phyloP scores from a whole-genome alignment of 2,797 vertebrate species.

The Gymnoscopelus braueri region DNA sequence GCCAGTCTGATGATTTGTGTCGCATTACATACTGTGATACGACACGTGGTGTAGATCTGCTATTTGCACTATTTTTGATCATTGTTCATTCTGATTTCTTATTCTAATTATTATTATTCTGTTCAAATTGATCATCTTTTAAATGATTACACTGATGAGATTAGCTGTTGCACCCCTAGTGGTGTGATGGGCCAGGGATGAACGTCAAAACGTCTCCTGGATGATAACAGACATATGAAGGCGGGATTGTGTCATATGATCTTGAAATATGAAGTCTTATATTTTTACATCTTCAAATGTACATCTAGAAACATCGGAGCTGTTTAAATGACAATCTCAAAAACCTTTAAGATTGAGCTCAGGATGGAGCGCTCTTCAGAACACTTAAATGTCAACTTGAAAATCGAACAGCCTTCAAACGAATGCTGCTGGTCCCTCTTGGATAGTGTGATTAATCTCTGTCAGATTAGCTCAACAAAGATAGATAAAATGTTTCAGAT shows the following conservation, averaged over 20 bases:
- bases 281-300: slow-evolving; percentile 34
- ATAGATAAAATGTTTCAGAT: slow-evolving; percentile 63
- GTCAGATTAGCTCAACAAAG: slow-evolving; percentile 64
- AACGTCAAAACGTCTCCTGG: slow-evolving; percentile 22
- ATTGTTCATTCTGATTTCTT: too few relatives aligned
- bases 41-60: too few relatives aligned
- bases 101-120: too few relatives aligned
- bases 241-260: slow-evolving; percentile 22
- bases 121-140: too few relatives aligned
- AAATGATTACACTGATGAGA: too few relatives aligned
- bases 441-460: slow-evolving; percentile 63
- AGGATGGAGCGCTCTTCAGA: slow-evolving; percentile 46
- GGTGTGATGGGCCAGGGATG: slow-evolving; percentile 5
- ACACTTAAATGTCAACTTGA: slow-evolving; percentile 71
- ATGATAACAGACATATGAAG: slow-evolving; percentile 13
- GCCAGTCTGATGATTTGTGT: too few relatives aligned
- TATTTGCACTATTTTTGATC: too few relatives aligned
- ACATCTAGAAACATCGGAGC: slow-evolving; percentile 47
- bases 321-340: not conserved
- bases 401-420: slow-evolving; percentile 60
- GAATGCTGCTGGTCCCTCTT: slow-evolving; percentile 20
- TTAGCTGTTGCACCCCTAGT: too few relatives aligned
- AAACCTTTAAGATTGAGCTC: slow-evolving; percentile 31
- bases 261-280: slow-evolving; percentile 39
- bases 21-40: too few relatives aligned